Base-by-base conservation (phyloP, 2,113 vertebrate genomes). In the Lepidothrix coronata region DNA sequence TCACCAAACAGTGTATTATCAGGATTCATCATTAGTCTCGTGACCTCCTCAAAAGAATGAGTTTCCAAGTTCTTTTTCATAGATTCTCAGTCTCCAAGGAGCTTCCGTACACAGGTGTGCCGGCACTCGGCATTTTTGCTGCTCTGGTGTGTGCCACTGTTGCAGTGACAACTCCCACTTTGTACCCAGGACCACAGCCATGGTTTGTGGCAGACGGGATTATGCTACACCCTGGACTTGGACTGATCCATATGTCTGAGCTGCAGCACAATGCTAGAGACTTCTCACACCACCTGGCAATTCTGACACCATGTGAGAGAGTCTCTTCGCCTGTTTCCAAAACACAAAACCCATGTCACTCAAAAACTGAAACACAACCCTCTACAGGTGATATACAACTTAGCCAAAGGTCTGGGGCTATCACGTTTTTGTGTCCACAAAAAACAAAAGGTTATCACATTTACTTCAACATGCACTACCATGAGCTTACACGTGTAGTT, bases 251-350 rank as follows among this genome's bases (percentile, higher is more conserved):
- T 2, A 1, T 6, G 35, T 4, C 43, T 9, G 31, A 89, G 49
- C 58, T 25, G 67, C 57, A 86, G 76, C 37, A 66, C 28, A 31
- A 35, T 0, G 5, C 39, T 27, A 51, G 35, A 44, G 52, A 16
- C 2, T 4, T 33, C 39, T 74, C 5, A 3, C 6, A 61, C 4
- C 59, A 33, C 51, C 31, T 21, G 43, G 33, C 59, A 71, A 55
- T 43, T 21, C 21, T 9, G 7, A 62, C 6, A 62, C 11, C 30
- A 11, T 0, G 3, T 1, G 6, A 0, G 0, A 85, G 44, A 39
- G 12, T 14, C 14, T 41, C 48, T 82, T 5, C 48, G 17, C 25
- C 73, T 28, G 16, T 4, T 49, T 43, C 48, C 39, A 62, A 59
- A 89, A 78, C 9, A 17, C 2, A 63, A 89, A 77, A 51, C 35